phyloP scores from a whole-genome alignment of 1,140 invertebrate genomes.

The Drosophila cardini region DNA sequence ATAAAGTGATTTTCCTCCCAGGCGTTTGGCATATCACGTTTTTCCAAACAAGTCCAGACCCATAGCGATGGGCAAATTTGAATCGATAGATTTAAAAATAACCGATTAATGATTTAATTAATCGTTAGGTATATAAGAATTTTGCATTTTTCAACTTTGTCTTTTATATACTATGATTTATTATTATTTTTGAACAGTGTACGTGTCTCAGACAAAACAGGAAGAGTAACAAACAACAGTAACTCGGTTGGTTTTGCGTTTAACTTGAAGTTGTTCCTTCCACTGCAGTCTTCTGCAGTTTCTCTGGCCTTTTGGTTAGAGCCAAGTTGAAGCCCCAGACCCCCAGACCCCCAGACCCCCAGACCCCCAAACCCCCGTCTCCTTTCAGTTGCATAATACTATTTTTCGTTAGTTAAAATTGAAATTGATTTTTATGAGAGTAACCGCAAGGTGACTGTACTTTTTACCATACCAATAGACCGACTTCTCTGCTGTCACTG shows the following conservation, averaged over 20 bases:
- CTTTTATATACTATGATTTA: too few species aligned
- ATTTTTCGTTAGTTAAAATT: slow-evolving; percentile 55
- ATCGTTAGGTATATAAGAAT: too few species aligned
- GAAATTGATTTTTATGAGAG: slow-evolving; percentile 71
- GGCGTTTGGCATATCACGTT: too few species aligned
- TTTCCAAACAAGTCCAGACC: too few species aligned
- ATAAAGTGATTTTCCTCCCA: too few species aligned
- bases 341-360: neutral
- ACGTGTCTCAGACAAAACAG: slow-evolving; percentile 7
- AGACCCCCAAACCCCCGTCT: neutral
- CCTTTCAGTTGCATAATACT: slow-evolving; percentile 42
- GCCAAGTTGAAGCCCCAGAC: neutral
- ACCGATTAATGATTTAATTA: too few species aligned
- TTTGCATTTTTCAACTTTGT: too few species aligned
- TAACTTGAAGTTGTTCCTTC: slow-evolving; percentile 58
- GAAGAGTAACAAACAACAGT: slow-evolving; percentile 26
- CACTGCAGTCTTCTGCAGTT: slow-evolving; percentile 18
- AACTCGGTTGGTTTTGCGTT: slow-evolving; percentile 61
- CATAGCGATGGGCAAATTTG: too few species aligned
- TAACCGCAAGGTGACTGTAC: slow-evolving; percentile 27
- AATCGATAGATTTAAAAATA: too few species aligned
- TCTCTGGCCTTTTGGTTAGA: too few species aligned
- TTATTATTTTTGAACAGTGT: too few species aligned
- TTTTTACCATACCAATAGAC: neutral
- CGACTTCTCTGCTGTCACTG: slow-evolving; percentile 5